phyloP scores from a whole-genome alignment of 1,140 invertebrate genomes.

The Sminthurinus signatus region DNA sequence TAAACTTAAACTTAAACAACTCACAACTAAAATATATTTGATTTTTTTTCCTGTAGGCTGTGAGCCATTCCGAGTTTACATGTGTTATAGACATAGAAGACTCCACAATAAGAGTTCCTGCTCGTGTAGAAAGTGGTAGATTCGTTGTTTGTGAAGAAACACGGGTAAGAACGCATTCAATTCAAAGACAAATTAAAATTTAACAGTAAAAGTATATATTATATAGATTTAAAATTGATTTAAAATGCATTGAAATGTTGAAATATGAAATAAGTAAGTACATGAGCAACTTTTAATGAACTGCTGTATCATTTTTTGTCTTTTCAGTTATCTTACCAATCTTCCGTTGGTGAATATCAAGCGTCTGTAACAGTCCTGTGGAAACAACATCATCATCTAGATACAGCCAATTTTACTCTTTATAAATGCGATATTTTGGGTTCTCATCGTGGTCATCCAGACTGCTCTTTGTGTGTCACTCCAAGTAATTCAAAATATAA shows the following conservation, averaged over 20 bases:
- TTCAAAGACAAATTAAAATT: too few relatives aligned
- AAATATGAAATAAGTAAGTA: not conserved
- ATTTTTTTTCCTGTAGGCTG: too few relatives aligned
- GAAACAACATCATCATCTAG: conserved; percentile 87
- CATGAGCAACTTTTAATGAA: not conserved
- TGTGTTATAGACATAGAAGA: conserved; percentile 86
- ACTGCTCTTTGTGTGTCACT: conserved; percentile 90
- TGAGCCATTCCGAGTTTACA: conserved; percentile 77
- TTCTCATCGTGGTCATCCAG: conserved; percentile 80
- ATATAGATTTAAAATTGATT: too few relatives aligned
- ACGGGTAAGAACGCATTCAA: conserved; percentile 56
- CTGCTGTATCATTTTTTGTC: not conserved
- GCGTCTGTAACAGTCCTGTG: conserved; percentile 83
- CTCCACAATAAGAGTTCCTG: conserved; percentile 79
- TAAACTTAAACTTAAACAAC: too few relatives aligned
- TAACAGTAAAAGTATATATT: too few relatives aligned
- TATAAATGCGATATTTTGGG: conserved; percentile 93
- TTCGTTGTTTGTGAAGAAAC: conserved; percentile 85
- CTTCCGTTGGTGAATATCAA: conserved; percentile 73
- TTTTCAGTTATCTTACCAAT: conserved; percentile 76
- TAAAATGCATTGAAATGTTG: too few relatives aligned
- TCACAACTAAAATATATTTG: too few relatives aligned
- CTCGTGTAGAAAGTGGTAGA: conserved; percentile 70
- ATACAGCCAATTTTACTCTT: conserved; percentile 77
- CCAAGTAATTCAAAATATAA: conserved; percentile 72